These are phyloP conservation scores for Belgica antarctica DNA, from an alignment of 2,888 invertebrate species.

Conservation along the genomic window DNA sequence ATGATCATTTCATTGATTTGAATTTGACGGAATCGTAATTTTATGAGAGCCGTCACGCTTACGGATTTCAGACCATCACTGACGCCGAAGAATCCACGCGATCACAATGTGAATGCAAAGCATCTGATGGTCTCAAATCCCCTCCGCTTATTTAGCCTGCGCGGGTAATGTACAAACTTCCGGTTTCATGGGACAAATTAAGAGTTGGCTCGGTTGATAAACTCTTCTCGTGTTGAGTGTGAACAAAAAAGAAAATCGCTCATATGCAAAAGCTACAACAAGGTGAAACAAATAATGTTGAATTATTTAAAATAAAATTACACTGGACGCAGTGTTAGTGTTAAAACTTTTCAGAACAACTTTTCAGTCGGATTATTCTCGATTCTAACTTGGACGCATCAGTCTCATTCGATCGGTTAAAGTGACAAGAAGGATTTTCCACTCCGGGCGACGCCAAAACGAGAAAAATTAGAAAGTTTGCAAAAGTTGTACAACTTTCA, in stretches of 20 bases:
- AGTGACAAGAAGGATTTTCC: conserved; percentile 7
- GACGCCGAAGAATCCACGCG: background rate
- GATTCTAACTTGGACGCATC: conserved; percentile 12
- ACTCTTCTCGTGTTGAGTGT: conserved; percentile 25
- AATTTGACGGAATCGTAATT: conserved; percentile 35
- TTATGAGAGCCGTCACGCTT: conserved; percentile 38
- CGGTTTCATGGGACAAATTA: conserved; percentile 34
- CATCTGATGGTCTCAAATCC: conserved; percentile 37
- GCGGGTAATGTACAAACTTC: conserved; percentile 39
- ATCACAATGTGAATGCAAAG: background rate
- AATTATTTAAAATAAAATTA: conserved; percentile 12
- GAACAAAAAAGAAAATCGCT: conserved; percentile 34
- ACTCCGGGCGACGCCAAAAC: background rate
- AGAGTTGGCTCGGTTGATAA: conserved; percentile 40
- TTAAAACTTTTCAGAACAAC: conserved; percentile 10
- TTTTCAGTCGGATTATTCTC: conserved; percentile 7
- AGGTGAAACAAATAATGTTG: conserved; percentile 27
- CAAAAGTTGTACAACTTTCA: background rate
- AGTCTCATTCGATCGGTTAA: conserved; percentile 28
- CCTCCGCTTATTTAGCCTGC: conserved; percentile 10
- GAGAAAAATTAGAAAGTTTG: conserved; percentile 1
- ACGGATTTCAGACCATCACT: conserved; percentile 7
- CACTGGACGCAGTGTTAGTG: conserved; percentile 21
- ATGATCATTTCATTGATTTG: conserved; percentile 42
- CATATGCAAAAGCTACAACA: conserved; percentile 35